Evolutionary conservation across 2,797 vertebrate species (phyloP).

Genomic region (Argya squamiceps): DNA sequence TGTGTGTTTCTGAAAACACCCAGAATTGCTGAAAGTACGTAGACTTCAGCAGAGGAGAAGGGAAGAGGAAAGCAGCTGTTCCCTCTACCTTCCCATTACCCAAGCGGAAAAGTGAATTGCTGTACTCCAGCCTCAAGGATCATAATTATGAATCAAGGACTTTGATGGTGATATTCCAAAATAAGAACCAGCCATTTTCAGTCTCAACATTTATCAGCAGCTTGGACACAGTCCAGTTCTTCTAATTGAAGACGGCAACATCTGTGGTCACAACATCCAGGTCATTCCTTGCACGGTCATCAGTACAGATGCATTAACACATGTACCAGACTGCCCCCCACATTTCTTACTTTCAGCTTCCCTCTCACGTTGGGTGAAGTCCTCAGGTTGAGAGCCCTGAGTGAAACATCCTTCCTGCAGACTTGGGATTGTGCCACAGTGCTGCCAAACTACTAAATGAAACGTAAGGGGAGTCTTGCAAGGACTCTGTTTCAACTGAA

Average conservation of each 20-base stretch:
- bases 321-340: not conserved
- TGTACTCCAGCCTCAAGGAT: conserved; percentile 24
- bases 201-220: conserved; percentile 25
- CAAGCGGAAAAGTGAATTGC: conserved; percentile 26
- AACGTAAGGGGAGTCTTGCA: not conserved
- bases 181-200: conserved; percentile 38
- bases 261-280: not conserved
- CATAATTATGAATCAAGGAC: conserved; percentile 26
- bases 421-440: not conserved
- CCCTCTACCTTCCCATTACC: not conserved
- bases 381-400: not conserved
- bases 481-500: not conserved
- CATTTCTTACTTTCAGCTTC: not conserved
- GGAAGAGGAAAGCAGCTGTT: conserved; percentile 30
- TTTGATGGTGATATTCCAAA: conserved; percentile 42
- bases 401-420: not conserved
- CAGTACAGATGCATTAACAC: not conserved
- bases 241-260: not conserved
- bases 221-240: conserved; percentile 12
- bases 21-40: not conserved
- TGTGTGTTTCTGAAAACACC: not conserved
- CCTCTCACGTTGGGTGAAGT: not conserved
- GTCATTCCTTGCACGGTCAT: not conserved
- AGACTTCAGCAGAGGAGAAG: not conserved
- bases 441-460: not conserved